Conservation (phyloP, 2,113 vertebrate genomes). For the Taxidea taxus region DNA sequence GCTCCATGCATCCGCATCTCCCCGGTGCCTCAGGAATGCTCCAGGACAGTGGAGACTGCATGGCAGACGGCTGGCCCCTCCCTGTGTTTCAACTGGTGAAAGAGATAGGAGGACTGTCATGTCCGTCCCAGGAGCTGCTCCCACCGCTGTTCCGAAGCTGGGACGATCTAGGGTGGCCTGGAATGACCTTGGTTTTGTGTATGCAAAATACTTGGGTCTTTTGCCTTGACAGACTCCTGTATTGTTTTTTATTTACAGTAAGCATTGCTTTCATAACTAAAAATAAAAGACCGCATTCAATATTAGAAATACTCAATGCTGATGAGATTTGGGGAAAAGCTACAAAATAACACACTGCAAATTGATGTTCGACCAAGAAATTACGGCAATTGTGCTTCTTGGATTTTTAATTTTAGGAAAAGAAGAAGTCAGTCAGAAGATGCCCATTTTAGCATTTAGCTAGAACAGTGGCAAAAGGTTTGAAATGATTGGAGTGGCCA, state of each 20-base stretch:
- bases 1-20: neutral
- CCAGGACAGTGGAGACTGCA: neutral
- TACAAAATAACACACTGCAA: neutral
- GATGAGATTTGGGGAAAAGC: neutral
- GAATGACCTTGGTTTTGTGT: neutral
- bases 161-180: neutral
- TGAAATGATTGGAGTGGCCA: neutral
- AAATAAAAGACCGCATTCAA: neutral
- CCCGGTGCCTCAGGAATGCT: neutral
- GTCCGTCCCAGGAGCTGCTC: too few relatives aligned
- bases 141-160: accelerated
- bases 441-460: neutral
- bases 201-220: neutral
- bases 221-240: neutral
- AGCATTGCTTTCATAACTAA: neutral
- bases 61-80: neutral
- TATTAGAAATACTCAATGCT: neutral
- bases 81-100: neutral
- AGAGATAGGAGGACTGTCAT: accelerated
- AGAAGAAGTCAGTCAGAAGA: neutral
- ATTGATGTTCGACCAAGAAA: neutral
- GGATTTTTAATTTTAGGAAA: neutral
- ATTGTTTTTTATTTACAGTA: neutral
- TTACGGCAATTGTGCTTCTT: neutral
- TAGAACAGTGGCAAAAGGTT: neutral